phyloP scores from a whole-genome alignment of 2,797 vertebrate genomes.

The Rhynchonycteris naso region DNA sequence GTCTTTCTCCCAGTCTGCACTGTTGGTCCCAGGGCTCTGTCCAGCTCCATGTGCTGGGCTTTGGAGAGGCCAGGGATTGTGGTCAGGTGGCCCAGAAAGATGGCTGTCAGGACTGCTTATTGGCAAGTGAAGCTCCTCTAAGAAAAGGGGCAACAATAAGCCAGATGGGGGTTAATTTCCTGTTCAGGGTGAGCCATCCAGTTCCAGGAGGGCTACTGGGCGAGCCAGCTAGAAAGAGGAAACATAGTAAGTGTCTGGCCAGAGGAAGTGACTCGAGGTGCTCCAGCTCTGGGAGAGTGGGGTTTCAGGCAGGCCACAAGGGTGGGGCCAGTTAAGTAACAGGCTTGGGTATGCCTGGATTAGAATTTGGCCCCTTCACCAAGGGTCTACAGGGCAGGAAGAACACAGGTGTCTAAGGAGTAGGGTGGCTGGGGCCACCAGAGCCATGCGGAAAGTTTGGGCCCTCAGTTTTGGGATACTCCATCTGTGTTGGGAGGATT shows the following conservation, averaged over 20 bases:
- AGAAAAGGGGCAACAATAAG: not conserved
- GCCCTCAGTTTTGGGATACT: not conserved
- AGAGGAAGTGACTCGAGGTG: not conserved
- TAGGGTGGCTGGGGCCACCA: too few species aligned
- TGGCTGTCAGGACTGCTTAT: not conserved
- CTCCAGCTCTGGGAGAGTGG: not conserved
- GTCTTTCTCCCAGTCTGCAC: not conserved
- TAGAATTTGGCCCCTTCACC: not conserved
- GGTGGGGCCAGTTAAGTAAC: not conserved
- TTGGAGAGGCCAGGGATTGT: fast-evolving
- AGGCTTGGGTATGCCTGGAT: not conserved
- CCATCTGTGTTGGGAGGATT: not conserved
- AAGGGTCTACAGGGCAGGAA: too few species aligned
- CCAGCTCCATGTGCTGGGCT: not conserved
- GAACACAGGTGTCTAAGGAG: too few species aligned
- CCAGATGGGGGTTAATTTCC: not conserved
- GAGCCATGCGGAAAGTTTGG: too few species aligned
- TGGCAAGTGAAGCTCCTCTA: not conserved
- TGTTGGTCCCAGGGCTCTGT: not conserved
- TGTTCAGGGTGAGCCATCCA: not conserved
- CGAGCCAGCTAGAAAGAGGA: not conserved
- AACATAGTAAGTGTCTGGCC: not conserved
- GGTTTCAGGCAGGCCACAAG: not conserved
- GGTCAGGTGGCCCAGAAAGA: not conserved
- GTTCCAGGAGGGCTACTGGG: too few species aligned